phyloP scores from a whole-genome alignment of 2,113 vertebrate species.

The Delphinapterus leucas region DNA sequence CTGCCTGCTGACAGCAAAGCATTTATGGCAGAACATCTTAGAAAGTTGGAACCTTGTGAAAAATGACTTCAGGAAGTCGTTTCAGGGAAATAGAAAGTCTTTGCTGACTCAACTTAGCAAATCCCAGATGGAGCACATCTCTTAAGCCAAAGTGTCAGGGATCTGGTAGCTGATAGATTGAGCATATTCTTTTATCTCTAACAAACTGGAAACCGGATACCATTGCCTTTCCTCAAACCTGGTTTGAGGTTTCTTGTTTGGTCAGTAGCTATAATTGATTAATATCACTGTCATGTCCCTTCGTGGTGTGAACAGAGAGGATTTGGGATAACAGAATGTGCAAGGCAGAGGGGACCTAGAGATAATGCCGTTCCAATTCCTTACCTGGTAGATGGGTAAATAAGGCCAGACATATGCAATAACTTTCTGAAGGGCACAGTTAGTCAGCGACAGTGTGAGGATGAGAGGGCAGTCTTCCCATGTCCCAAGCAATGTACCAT shows the following conservation, averaged over 20 bases:
- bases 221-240: neutral
- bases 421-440: neutral
- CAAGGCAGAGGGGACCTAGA: neutral
- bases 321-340: neutral
- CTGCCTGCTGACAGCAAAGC: constrained; percentile 57
- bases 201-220: neutral
- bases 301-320: neutral
- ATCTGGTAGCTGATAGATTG: constrained; percentile 12
- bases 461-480: neutral
- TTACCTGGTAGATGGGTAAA: neutral
- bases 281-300: neutral
- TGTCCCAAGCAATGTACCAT: neutral
- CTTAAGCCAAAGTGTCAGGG: constrained; percentile 33
- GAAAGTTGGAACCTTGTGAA: constrained; percentile 60
- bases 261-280: neutral
- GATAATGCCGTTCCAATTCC: neutral
- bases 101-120: constrained; percentile 63
- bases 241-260: neutral
- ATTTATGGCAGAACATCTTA: constrained; percentile 70
- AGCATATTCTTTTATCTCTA: constrained; percentile 8
- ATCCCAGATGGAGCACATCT: constrained; percentile 58
- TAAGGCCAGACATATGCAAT: neutral
- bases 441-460: neutral
- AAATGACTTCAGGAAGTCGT: constrained; percentile 72
- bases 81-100: constrained; percentile 71